Percentiles rank a stretch among this genome's conserved stretches.
phyloP scores from a whole-genome alignment of 2,888 invertebrate species.

The Torymus tubicola region DNA sequence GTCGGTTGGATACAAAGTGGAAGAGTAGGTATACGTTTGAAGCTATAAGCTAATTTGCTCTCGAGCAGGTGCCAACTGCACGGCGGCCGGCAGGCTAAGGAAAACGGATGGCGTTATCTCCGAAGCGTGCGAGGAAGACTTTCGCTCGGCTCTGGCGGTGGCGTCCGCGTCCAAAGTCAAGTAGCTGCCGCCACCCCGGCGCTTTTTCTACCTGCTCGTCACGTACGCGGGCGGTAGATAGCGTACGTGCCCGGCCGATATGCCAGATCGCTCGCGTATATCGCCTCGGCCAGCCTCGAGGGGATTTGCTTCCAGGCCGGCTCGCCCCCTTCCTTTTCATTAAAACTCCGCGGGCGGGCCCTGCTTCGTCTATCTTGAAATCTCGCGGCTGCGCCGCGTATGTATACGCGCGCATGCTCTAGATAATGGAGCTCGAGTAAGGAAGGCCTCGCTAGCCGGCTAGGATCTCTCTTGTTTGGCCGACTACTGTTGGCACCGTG shows the following conservation, averaged over 20 bases:
- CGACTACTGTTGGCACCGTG: background rate
- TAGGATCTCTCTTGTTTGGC: background rate
- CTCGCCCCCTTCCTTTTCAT: background rate
- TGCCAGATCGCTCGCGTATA: background rate
- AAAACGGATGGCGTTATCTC: too few relatives aligned
- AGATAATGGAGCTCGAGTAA: constrained; percentile 18
- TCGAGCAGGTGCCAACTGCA: too few relatives aligned
- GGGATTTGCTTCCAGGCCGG: background rate
- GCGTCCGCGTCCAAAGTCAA: constrained; percentile 59
- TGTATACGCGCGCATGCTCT: constrained; percentile 16
- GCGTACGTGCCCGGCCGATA: constrained; percentile 3
- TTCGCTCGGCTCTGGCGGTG: constrained; percentile 13
- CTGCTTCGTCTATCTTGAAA: constrained; percentile 9
- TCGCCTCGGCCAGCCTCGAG: too few relatives aligned
- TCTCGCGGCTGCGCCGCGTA: constrained; percentile 4
- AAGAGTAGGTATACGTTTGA: too few relatives aligned
- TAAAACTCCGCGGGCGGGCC: background rate
- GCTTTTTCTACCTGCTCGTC: constrained; percentile 39
- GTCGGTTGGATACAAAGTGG: too few relatives aligned
- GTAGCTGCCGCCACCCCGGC: constrained; percentile 33
- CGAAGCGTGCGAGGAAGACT: too few relatives aligned
- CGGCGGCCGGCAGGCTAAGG: too few relatives aligned
- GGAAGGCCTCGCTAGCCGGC: background rate
- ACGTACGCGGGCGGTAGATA: constrained; percentile 20
- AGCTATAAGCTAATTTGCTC: too few relatives aligned